Percentiles rank a stretch among this genome's conserved stretches.
Evolutionary conservation across 2,113 vertebrate species (phyloP).

Genomic region (Myrmecobius fasciatus): DNA sequence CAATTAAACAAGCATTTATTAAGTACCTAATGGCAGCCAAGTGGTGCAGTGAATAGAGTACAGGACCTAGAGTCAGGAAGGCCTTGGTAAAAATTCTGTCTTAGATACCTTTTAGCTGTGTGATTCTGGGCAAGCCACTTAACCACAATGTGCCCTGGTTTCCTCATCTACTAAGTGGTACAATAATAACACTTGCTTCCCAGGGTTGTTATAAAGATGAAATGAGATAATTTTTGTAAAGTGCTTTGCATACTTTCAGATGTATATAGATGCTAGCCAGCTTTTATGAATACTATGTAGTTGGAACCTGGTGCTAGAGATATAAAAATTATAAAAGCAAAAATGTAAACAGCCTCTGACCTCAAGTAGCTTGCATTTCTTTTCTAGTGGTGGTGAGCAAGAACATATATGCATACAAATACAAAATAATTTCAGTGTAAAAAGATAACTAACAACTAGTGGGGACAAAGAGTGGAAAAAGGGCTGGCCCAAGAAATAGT

Average conservation of each 20-base stretch:
- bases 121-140: not conserved
- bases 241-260: not conserved
- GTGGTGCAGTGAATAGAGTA: not conserved
- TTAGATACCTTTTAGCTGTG: not conserved
- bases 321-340: not conserved
- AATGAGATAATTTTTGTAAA: not conserved
- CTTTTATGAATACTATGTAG: not conserved
- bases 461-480: not conserved
- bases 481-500: not conserved
- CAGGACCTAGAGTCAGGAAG: not conserved
- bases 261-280: not conserved
- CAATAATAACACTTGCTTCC: not conserved
- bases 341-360: not conserved
- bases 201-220: not conserved
- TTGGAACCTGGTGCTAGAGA: not conserved
- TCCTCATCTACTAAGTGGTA: not conserved
- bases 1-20: not conserved
- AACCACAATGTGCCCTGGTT: not conserved
- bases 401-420: not conserved
- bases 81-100: not conserved
- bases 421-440: not conserved
- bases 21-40: not conserved
- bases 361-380: not conserved
- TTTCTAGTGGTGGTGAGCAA: not conserved
- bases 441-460: not conserved